A percentile compares a stretch with the other conserved stretches of the same genome.
These are phyloP conservation scores for Myanophis thanlyinensis DNA, from an alignment of 2,113 vertebrate species.

Conservation along the genomic window DNA sequence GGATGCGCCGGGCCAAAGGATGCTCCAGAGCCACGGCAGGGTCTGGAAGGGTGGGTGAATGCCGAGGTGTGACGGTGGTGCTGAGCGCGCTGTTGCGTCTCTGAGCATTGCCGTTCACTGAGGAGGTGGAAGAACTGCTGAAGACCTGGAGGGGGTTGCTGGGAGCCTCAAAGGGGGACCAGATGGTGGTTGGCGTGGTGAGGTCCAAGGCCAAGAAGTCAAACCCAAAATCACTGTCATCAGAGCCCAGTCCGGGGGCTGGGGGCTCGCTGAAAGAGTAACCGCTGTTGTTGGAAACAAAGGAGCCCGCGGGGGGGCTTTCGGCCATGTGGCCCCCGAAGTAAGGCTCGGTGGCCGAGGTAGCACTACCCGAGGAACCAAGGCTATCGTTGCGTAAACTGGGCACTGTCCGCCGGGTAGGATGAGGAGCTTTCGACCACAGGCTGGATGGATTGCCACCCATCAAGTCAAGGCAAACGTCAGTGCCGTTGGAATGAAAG, in stretches of 20 bases:
- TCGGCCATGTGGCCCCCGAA: slow-evolving; percentile 58
- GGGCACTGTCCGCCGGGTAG: slow-evolving; percentile 38
- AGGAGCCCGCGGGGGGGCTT: slow-evolving; percentile 79
- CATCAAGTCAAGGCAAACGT: slow-evolving; percentile 90
- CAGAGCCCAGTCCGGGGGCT: slow-evolving; percentile 44
- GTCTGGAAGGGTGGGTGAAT: slow-evolving; percentile 81
- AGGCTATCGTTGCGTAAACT: slow-evolving; percentile 66
- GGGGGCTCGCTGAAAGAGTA: slow-evolving; percentile 77
- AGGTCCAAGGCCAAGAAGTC: slow-evolving; percentile 82
- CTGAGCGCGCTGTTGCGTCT: slow-evolving; percentile 78
- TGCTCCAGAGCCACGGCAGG: slow-evolving; percentile 74
- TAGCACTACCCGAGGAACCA: slow-evolving; percentile 58
- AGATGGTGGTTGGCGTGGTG: slow-evolving; percentile 79
- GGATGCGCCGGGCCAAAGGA: slow-evolving; percentile 81
- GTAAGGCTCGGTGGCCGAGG: slow-evolving; percentile 72
- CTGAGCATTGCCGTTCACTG: slow-evolving; percentile 50
- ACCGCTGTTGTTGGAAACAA: slow-evolving; percentile 61
- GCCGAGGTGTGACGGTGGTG: slow-evolving; percentile 68
- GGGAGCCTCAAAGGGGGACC: slow-evolving; percentile 82
- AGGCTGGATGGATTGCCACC: slow-evolving; percentile 64
- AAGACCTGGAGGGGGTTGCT: slow-evolving; percentile 68
- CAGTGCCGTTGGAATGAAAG: slow-evolving; percentile 97
- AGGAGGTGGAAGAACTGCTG: slow-evolving; percentile 66
- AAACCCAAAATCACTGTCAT: slow-evolving; percentile 83
- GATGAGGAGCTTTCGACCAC: slow-evolving; percentile 83